Evolutionary conservation across 92 coral and sea anemone species (phyloP).

Genomic region (Phenganax stokvisi): DNA sequence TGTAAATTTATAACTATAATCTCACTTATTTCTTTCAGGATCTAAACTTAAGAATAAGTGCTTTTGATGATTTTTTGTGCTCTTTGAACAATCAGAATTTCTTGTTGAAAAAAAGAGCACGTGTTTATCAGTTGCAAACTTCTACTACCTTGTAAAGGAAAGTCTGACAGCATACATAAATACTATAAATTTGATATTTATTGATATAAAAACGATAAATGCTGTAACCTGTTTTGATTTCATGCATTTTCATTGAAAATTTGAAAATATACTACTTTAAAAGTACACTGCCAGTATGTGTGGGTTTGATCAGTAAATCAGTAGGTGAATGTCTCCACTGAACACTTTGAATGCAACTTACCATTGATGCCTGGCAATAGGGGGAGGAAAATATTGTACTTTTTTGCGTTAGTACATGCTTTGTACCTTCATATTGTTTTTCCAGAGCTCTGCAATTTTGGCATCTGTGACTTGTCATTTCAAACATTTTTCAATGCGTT

Average conservation of each 20-base stretch:
- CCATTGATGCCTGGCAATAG: no score
- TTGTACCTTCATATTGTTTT: no score
- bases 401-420: no score
- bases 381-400: no score
- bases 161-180: neutral
- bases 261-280: neutral
- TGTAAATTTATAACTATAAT: neutral
- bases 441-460: no score
- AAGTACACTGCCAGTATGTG: neutral
- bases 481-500: no score
- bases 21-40: constrained; percentile 52
- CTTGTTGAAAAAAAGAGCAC: constrained; percentile 82
- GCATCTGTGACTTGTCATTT: no score
- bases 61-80: constrained; percentile 86
- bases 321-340: no score
- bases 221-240: no score
- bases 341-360: no score
- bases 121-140: constrained; percentile 90
- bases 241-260: neutral
- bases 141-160: constrained; percentile 63
- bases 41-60: constrained; percentile 68
- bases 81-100: constrained; percentile 94
- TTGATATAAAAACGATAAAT: neutral
- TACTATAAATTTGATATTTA: neutral
- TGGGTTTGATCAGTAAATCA: no score